A percentile compares a stretch with the other conserved stretches of the same genome.
phyloP scores from a whole-genome alignment of 2,888 invertebrate genomes.

The Rhopalosiphum nymphaeae region DNA sequence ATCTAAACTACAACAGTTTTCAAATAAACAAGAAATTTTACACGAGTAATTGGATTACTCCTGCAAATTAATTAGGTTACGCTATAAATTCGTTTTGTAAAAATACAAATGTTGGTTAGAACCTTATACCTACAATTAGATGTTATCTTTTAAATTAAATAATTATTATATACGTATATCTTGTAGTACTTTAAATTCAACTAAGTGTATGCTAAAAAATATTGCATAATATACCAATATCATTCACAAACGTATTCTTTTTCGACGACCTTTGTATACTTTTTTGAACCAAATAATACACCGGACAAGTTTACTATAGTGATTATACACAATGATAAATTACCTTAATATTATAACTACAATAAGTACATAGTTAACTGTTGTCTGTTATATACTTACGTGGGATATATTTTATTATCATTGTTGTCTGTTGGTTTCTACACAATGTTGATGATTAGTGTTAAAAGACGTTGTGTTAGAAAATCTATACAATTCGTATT shows the following conservation, averaged over 20 bases:
- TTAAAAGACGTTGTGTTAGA: background rate
- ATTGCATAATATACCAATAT: conserved; percentile 25
- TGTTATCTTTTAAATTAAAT: conserved; percentile 19
- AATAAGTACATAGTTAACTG: background rate
- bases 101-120: background rate
- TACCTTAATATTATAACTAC: background rate
- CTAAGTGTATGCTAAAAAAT: background rate
- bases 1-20: background rate
- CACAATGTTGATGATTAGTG: background rate
- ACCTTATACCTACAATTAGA: background rate
- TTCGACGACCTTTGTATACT: background rate
- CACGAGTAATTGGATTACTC: background rate
- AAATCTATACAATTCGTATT: background rate
- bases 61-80: conserved; percentile 7
- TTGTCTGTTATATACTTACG: background rate
- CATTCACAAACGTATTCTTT: background rate
- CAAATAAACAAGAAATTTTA: background rate
- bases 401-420: background rate
- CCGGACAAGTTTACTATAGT: background rate
- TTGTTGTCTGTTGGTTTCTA: background rate
- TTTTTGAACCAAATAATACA: background rate
- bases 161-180: background rate
- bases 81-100: background rate
- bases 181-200: background rate
- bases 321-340: background rate